Conservation (phyloP, 2,113 vertebrate species). For the Bubo blakistoni region DNA sequence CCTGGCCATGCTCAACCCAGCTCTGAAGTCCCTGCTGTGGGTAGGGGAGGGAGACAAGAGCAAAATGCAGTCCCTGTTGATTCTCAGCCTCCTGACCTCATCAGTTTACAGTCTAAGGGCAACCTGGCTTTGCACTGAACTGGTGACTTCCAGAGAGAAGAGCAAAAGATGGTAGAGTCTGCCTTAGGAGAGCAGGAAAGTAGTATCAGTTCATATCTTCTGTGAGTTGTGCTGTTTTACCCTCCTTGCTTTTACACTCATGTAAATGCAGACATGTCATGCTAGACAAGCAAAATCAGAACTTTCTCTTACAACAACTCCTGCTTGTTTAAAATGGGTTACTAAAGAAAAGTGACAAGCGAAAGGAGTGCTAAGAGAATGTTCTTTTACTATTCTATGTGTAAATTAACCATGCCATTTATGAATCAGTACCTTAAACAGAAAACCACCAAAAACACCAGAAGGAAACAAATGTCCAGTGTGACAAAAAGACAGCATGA, state of each 20-base stretch:
- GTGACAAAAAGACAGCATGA: neutral
- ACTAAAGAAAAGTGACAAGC: neutral
- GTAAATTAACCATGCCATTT: neutral
- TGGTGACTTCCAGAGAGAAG: neutral
- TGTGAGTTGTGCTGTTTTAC: neutral
- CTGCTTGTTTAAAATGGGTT: neutral
- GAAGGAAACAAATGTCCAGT: neutral
- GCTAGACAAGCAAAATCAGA: neutral
- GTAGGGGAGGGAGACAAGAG: neutral
- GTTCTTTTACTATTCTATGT: neutral
- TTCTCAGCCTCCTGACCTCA: neutral
- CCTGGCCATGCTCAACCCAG: neutral
- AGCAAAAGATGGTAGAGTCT: neutral
- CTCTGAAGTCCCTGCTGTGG: accelerated
- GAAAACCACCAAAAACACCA: neutral
- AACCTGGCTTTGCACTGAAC: neutral
- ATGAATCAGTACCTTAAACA: neutral
- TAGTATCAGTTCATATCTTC: neutral
- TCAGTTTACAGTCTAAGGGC: neutral
- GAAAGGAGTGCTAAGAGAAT: neutral
- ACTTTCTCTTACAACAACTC: neutral
- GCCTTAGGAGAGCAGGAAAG: neutral
- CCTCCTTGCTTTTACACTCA: neutral
- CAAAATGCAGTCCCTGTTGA: neutral
- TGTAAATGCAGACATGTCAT: neutral